These are phyloP conservation scores for Vanessa atalanta DNA, from an alignment of 1,140 invertebrate species.

Conservation along the genomic window DNA sequence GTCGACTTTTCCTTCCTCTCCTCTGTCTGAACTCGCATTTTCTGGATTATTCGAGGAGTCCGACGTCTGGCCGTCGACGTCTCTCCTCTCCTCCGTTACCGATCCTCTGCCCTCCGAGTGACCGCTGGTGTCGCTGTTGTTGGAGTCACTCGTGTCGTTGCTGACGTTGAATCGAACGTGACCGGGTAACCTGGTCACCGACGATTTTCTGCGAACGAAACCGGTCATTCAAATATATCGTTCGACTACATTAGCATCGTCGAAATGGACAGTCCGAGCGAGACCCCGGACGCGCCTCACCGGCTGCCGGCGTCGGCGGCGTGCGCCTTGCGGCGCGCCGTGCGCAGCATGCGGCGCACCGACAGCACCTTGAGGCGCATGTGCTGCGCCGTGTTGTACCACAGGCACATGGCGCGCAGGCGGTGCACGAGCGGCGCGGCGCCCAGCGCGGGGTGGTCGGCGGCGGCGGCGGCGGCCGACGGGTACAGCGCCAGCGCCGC, in stretches of 20 bases:
- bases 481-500: slow-evolving; percentile 91
- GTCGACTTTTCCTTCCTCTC: neutral
- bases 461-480: slow-evolving; percentile 88
- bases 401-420: slow-evolving; percentile 87
- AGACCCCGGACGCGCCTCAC: neutral
- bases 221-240: slow-evolving; percentile 6
- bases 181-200: slow-evolving; percentile 40
- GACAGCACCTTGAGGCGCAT: slow-evolving; percentile 90
- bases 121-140: slow-evolving; percentile 58
- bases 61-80: neutral
- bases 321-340: slow-evolving; percentile 43
- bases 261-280: too few species aligned
- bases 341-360: slow-evolving; percentile 86
- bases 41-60: neutral
- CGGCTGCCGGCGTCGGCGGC: neutral
- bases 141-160: slow-evolving; percentile 57
- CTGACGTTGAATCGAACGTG: slow-evolving; percentile 62
- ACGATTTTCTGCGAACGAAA: slow-evolving; percentile 45
- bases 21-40: neutral
- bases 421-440: neutral
- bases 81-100: slow-evolving; percentile 11
- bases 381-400: slow-evolving; percentile 94
- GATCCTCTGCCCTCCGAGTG: slow-evolving; percentile 44
- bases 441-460: slow-evolving; percentile 85
- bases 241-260: too few species aligned